Conservation (phyloP, 2,797 vertebrate species). For the Orestias chungarensis region DNA sequence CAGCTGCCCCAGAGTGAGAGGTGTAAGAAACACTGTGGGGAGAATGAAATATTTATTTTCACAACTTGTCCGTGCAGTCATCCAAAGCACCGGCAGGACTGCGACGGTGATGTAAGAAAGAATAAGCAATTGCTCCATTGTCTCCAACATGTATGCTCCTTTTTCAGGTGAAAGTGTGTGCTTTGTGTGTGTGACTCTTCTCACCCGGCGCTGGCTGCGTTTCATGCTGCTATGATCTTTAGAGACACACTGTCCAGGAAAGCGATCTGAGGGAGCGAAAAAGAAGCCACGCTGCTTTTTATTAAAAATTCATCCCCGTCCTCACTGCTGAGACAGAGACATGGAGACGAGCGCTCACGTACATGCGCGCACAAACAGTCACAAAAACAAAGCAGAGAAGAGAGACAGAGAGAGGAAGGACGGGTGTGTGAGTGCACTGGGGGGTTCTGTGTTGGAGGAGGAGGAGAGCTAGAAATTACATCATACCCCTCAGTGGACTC, state of each 20-base stretch:
- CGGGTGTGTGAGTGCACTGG: too few relatives aligned
- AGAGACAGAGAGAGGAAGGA: constrained; percentile 19
- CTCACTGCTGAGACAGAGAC: constrained; percentile 59
- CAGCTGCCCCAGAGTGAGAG: constrained; percentile 25
- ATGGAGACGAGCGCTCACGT: constrained; percentile 54
- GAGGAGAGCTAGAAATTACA: constrained; percentile 55
- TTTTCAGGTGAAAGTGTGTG: constrained; percentile 34
- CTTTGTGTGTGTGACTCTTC: constrained; percentile 22
- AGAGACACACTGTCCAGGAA: constrained; percentile 76
- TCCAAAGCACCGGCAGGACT: constrained; percentile 29
- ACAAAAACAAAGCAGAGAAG: constrained; percentile 26
- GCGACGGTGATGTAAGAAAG: constrained; percentile 38
- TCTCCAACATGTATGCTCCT: constrained; percentile 9
- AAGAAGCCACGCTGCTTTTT: constrained; percentile 69
- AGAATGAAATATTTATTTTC: constrained; percentile 65
- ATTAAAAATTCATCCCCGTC: constrained; percentile 76
- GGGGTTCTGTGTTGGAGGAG: too few relatives aligned
- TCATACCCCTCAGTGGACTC: constrained; percentile 57
- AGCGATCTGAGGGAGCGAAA: constrained; percentile 72
- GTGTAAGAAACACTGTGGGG: constrained; percentile 37
- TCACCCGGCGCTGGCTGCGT: constrained; percentile 37
- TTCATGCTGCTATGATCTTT: constrained; percentile 70
- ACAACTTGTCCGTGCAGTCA: constrained; percentile 53
- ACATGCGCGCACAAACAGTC: constrained; percentile 27
- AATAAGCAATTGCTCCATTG: constrained; percentile 9